Percentiles rank a stretch among this genome's conserved stretches.
These are phyloP conservation scores for Blennius ocellaris DNA, from an alignment of 2,113 vertebrate species.

Conservation along the genomic window DNA sequence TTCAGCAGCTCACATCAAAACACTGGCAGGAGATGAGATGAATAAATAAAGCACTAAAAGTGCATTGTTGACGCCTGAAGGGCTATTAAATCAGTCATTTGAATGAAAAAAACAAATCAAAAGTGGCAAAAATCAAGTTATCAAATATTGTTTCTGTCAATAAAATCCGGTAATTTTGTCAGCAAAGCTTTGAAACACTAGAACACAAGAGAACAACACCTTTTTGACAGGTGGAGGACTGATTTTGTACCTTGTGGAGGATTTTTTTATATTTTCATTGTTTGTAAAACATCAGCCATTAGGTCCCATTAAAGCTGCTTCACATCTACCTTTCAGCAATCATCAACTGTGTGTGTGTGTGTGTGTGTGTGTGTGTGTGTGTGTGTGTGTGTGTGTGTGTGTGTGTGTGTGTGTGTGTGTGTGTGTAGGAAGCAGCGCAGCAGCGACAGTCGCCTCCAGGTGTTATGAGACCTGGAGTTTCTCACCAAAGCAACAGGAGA, in stretches of 20 bases:
- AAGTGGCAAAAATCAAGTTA: not conserved
- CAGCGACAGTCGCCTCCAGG: not conserved
- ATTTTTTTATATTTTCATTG: not conserved
- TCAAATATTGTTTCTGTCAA: constrained; percentile 5
- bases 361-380: too few species aligned
- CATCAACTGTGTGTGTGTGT: too few species aligned
- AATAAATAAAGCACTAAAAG: constrained; percentile 21
- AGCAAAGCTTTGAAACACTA: not conserved
- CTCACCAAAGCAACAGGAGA: not conserved
- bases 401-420: too few species aligned
- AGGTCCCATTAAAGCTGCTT: too few species aligned
- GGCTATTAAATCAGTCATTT: not conserved
- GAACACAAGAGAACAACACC: not conserved
- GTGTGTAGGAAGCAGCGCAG: too few species aligned
- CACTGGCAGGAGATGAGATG: constrained; percentile 18
- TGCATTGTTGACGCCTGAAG: constrained; percentile 30
- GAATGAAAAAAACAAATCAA: not conserved
- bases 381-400: too few species aligned
- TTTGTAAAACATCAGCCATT: not conserved
- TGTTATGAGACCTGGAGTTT: not conserved
- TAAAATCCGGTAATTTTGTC: constrained; percentile 2
- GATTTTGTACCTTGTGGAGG: not conserved
- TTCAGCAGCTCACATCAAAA: not conserved
- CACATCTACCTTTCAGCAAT: too few species aligned
- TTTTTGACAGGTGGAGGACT: not conserved